Base-by-base conservation (phyloP, 1,140 invertebrate species). In the Drosophila orena region DNA sequence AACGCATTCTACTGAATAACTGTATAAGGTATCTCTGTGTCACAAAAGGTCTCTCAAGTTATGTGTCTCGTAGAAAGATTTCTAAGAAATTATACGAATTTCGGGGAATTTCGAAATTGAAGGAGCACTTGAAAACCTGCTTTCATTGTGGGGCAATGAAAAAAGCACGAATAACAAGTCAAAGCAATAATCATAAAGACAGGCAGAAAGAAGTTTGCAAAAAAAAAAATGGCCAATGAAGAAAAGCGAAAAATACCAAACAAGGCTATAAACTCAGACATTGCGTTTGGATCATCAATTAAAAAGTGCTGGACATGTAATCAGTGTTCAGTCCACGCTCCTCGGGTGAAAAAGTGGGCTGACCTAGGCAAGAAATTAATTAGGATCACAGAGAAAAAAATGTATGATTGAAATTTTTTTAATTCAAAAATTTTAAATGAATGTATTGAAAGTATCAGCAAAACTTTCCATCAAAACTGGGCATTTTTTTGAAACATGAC, bases 171-270 rank as follows among this genome's bases (percentile, higher is more conserved):
- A 55, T 35, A 83, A 77, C 78, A 62, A 62, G 56, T 38, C 37
- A 46, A 49, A 30, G 83, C 75, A 79, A 83, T 86, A 76, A 86
- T 79, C 79, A 72, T 81, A 86, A 86, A 81, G 59, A 44, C 60
- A 62, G 44, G 5, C 62, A 27, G 50, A 61, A 80, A 55, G 40
- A 73, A 66, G 47, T 72, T 34, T 35, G 22, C 61, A 69, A 53
- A 50, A 68, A 60, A 34, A 27, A 27, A 30, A 30, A 30, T 30
- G 43, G 15, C 22, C 17, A 47, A 15, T 38, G n/a, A 40, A 70
- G 42, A 34, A 50, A 22, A 40, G 68, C 44, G 43, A 53, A 69
- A 55, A 71, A 70, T 34, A 55, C 68, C 64, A 71, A 71, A 70
- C 68, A 70, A 70, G 56, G 43, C 65, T 57, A 70, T 70, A 71